phyloP scores from a whole-genome alignment of 2,888 invertebrate species.

The Apamea anceps region DNA sequence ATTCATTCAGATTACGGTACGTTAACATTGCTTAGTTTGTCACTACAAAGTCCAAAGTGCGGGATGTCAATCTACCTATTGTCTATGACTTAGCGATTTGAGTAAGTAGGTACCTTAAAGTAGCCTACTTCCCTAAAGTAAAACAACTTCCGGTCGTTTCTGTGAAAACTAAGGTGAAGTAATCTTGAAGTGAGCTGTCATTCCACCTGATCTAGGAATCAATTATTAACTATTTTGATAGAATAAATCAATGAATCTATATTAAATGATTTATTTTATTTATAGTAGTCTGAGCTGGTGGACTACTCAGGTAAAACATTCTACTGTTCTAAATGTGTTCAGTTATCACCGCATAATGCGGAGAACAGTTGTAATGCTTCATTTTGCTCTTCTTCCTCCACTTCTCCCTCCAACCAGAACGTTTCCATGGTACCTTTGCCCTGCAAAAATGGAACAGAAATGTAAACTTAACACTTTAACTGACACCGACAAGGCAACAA shows the following conservation, averaged over 20 bases:
- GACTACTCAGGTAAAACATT: not conserved
- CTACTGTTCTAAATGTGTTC: not conserved
- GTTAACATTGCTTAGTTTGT: conserved; percentile 2
- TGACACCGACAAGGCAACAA: not conserved
- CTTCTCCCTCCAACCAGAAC: conserved; percentile 93
- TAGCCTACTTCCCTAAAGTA: not conserved
- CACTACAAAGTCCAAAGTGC: not conserved
- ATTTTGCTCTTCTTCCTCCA: conserved; percentile 86
- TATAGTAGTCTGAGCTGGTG: not conserved
- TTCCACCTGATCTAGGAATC: not conserved
- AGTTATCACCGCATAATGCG: conserved; percentile 80
- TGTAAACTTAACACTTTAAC: not conserved
- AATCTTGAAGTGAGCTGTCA: not conserved
- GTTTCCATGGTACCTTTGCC: conserved; percentile 97
- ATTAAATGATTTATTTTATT: not conserved
- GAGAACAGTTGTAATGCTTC: conserved; percentile 85
- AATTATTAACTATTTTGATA: not conserved
- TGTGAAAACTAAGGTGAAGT: not conserved
- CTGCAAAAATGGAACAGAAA: conserved; percentile 81
- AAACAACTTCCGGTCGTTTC: not conserved
- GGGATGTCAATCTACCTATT: not conserved
- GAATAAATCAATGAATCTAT: too few species aligned
- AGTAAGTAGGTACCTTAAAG: not conserved
- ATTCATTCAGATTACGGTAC: conserved; percentile 26
- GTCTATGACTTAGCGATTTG: not conserved